Conservation (phyloP, 2,888 invertebrate genomes). For the Hedychridium roseum region DNA sequence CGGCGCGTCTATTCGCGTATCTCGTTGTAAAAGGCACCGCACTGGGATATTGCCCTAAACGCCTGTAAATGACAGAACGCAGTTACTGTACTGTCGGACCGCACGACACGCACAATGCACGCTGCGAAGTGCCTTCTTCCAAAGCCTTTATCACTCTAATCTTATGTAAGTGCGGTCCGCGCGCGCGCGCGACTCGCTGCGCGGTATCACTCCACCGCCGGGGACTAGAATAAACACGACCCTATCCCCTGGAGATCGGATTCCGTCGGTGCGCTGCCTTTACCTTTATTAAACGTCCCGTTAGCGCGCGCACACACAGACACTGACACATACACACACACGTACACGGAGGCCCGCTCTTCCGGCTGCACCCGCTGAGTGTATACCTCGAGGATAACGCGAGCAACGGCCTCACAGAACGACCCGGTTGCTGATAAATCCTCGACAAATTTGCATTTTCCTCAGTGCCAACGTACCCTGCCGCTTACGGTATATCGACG, state of each 20-base stretch:
- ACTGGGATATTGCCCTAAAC: slow-evolving; percentile 34
- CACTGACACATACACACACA: too few species aligned
- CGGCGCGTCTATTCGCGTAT: slow-evolving; percentile 26
- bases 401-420: slow-evolving; percentile 16
- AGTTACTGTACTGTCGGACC: slow-evolving; percentile 49
- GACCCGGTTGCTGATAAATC: background rate
- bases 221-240: slow-evolving; percentile 1
- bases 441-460: slow-evolving; percentile 1
- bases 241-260: slow-evolving; percentile 16
- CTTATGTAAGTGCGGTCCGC: slow-evolving; percentile 24
- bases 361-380: slow-evolving; percentile 32
- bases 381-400: slow-evolving; percentile 19
- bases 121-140: slow-evolving; percentile 27
- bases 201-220: slow-evolving; percentile 1
- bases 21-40: slow-evolving; percentile 52
- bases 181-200: slow-evolving; percentile 14
- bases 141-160: slow-evolving; percentile 50
- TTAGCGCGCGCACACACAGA: too few species aligned
- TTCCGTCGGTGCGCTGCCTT: slow-evolving; percentile 32
- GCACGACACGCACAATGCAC: slow-evolving; percentile 40
- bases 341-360: slow-evolving; percentile 32
- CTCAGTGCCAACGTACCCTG: background rate
- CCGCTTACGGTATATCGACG: slow-evolving; percentile 1
- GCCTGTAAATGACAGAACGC: slow-evolving; percentile 47
- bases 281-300: slow-evolving; percentile 48